These are phyloP conservation scores for Troglohyphantes excavatus DNA, from an alignment of 2,888 invertebrate species.

Conservation along the genomic window DNA sequence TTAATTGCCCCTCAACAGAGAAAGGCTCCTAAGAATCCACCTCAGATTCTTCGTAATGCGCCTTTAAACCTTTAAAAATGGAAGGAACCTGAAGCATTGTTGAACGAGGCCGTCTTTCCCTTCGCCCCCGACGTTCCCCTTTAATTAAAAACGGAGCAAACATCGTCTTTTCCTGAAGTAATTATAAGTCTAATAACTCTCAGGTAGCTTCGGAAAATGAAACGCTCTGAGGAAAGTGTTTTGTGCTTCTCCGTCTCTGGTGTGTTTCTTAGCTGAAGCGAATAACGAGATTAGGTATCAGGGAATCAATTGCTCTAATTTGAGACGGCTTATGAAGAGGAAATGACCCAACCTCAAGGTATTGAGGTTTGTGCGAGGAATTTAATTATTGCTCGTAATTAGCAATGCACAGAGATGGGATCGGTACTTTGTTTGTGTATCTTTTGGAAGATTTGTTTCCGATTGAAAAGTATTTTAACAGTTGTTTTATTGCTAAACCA, in stretches of 20 bases:
- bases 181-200: conserved; percentile 54
- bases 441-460: too few species aligned
- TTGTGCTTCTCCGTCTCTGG: not conserved
- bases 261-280: not conserved
- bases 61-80: conserved; percentile 4
- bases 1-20: not conserved
- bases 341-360: conserved; percentile 41
- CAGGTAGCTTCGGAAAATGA: conserved; percentile 5
- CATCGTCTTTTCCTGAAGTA: conserved; percentile 13
- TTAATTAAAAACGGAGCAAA: conserved; percentile 59
- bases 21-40: not conserved
- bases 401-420: too few species aligned
- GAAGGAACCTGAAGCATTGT: conserved; percentile 19
- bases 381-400: too few species aligned
- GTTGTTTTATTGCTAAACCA: too few species aligned
- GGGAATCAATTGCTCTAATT: conserved; percentile 51
- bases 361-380: too few species aligned
- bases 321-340: conserved; percentile 34
- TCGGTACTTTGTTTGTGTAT: too few species aligned
- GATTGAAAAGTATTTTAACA: too few species aligned
- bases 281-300: conserved; percentile 42
- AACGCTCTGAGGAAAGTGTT: not conserved
- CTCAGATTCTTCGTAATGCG: not conserved
- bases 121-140: not conserved
- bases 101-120: conserved; percentile 6